Base-by-base conservation (phyloP, 2,113 vertebrate species). In the Rutilus rutilus region DNA sequence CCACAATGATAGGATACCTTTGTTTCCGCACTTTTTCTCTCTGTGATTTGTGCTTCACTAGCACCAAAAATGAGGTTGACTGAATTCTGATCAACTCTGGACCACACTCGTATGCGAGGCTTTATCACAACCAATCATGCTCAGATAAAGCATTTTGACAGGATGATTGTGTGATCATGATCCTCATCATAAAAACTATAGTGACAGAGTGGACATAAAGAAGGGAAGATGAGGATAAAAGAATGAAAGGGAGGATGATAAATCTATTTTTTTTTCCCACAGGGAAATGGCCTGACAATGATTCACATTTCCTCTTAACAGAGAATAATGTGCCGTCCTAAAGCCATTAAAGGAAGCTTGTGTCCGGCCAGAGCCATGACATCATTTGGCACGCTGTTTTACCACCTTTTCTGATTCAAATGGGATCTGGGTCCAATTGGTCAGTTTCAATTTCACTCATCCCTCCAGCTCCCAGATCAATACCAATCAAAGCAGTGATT, bases 401-500 rank as follows among this genome's bases (percentile, higher is more conserved):
- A 78, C 33, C 50, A 65, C 62, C 81, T 69, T 83, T 87, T 78
- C 36, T 59, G 71, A 77, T 83, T 83, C 74, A 85, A 85, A 85
- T 67, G 74, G 83, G 71, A 78, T 59, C 65, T 17, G 36, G 85
- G 77, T 89, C 82, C 83, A 76, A 65, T 57, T 52, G 85, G 82
- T 89, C 85, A 89, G 67, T 85, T 89, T 89, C 85, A 85, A 86
- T 89, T 85, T 82, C 71, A 33, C 52, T 71, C 75, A 12, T 80
- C 78, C 86, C 73, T 30, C 42, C 78, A 4, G 69, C 81, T 89
- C 84, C 76, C 45, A 86, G 92, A 94, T 94, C 93, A 92, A 93
- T 94, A 93, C 92, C 88, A 94, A 94, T 95, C 92, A 94, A 91
- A 93, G 90, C 90, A 91, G 91, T 93, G 92, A 93, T 93, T 90